Percentiles rank a stretch among this genome's conserved stretches.
phyloP scores from a whole-genome alignment of 2,888 invertebrate species.

The Morpho deidamia region DNA sequence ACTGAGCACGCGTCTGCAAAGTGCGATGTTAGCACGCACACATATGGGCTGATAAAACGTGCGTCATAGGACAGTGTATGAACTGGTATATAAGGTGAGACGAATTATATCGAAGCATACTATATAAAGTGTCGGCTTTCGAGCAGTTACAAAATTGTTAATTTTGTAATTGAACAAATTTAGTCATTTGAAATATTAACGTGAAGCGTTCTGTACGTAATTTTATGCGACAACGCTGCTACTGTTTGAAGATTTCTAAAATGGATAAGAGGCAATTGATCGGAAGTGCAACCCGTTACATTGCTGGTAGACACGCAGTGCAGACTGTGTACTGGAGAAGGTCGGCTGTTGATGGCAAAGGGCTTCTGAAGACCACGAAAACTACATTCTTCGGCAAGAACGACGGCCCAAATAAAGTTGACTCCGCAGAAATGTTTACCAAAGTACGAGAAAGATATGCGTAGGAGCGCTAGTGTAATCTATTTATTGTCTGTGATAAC shows the following conservation, averaged over 20 bases:
- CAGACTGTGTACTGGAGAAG: constrained; percentile 88
- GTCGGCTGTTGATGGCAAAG: constrained; percentile 62
- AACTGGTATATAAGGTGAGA: constrained; percentile 31
- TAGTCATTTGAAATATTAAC: neutral
- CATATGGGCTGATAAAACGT: constrained; percentile 30
- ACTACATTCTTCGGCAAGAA: constrained; percentile 78
- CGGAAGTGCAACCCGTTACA: constrained; percentile 84
- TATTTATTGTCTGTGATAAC: constrained; percentile 18
- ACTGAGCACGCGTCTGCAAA: constrained; percentile 46
- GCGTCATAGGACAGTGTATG: constrained; percentile 29
- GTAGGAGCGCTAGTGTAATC: constrained; percentile 37
- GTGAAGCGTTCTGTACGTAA: too few relatives aligned
- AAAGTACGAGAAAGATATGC: constrained; percentile 63
- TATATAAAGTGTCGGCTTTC: constrained; percentile 12
- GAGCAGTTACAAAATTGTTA: constrained; percentile 2
- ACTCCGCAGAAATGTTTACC: constrained; percentile 68
- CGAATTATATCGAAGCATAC: constrained; percentile 6
- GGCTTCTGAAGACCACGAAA: constrained; percentile 75
- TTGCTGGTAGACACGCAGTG: constrained; percentile 84
- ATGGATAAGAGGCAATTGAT: constrained; percentile 79
- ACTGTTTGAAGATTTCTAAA: constrained; percentile 8
- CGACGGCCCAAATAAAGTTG: constrained; percentile 61
- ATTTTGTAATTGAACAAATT: neutral
- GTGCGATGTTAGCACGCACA: constrained; percentile 53
- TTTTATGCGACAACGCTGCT: too few relatives aligned